A percentile compares a stretch with the other conserved stretches of the same genome.
phyloP scores from a whole-genome alignment of 2,888 invertebrate species.

The Plebejus anna region DNA sequence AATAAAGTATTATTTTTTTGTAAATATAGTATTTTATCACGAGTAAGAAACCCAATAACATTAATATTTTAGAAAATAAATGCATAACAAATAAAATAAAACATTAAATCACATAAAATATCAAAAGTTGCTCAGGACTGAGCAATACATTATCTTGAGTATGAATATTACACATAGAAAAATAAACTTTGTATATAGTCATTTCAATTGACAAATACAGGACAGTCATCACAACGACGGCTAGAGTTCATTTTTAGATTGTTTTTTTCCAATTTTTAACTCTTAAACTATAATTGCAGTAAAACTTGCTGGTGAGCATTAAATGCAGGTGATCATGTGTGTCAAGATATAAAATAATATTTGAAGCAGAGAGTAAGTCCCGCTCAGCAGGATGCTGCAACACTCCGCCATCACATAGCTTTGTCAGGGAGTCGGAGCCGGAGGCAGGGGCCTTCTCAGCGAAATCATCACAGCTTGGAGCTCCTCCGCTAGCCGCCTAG shows the following conservation, averaged over 20 bases:
- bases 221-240: background rate
- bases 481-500: conserved; percentile 59
- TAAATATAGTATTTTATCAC: background rate
- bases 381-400: background rate
- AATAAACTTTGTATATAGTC: too few relatives aligned
- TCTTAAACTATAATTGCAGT: background rate
- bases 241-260: background rate
- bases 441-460: conserved; percentile 36
- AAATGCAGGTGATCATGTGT: conserved; percentile 10
- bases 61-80: background rate
- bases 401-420: conserved; percentile 26
- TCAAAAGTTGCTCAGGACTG: background rate
- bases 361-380: conserved; percentile 1
- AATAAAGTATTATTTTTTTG: background rate
- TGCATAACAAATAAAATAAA: background rate
- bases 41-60: too few relatives aligned
- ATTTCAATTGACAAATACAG: background rate
- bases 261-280: background rate
- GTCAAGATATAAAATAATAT: conserved; percentile 8
- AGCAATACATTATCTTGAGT: background rate
- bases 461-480: conserved; percentile 45
- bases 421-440: conserved; percentile 37
- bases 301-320: background rate
- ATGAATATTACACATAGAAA: background rate
- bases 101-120: background rate